phyloP scores from a whole-genome alignment of 2,797 vertebrate species.

The Naso thynnoides region DNA sequence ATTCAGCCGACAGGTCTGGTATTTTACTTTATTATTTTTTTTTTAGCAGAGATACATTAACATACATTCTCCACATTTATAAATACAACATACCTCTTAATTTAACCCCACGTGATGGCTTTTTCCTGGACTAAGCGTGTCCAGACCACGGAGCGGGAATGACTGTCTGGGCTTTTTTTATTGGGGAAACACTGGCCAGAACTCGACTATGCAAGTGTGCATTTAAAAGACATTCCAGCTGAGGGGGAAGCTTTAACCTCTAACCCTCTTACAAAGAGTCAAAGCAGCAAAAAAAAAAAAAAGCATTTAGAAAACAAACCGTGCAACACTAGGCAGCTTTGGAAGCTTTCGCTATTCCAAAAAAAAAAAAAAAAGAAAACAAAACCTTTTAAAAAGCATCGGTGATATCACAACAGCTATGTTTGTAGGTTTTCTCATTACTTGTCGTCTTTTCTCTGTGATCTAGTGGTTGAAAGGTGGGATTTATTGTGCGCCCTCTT shows the following conservation, averaged over 20 bases:
- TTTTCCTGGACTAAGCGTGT: background rate
- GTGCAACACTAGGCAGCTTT: conserved; percentile 79
- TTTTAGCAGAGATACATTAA: conserved; percentile 10
- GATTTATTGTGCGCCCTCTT: conserved; percentile 51
- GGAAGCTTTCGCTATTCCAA: conserved; percentile 69
- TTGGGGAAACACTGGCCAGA: conserved; percentile 54
- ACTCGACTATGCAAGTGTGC: conserved; percentile 69
- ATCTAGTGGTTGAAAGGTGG: conserved; percentile 60
- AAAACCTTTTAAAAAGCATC: conserved; percentile 53
- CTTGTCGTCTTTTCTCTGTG: conserved; percentile 68
- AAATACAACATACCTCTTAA: background rate
- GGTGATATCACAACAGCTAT: conserved; percentile 52
- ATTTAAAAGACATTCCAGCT: conserved; percentile 81
- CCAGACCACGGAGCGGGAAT: background rate
- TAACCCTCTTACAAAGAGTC: conserved; percentile 63
- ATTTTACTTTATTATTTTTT: background rate
- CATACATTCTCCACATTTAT: conserved; percentile 5
- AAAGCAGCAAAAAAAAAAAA: conserved; percentile 52
- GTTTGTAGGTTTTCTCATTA: conserved; percentile 65
- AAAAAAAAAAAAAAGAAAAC: conserved; percentile 22
- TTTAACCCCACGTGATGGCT: background rate
- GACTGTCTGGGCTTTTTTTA: conserved; percentile 27
- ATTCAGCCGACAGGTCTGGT: conserved; percentile 8
- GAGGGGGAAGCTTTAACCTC: conserved; percentile 66
- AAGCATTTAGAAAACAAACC: conserved; percentile 28